Conservation (phyloP, 1,140 invertebrate species). For the Euura lappo region DNA sequence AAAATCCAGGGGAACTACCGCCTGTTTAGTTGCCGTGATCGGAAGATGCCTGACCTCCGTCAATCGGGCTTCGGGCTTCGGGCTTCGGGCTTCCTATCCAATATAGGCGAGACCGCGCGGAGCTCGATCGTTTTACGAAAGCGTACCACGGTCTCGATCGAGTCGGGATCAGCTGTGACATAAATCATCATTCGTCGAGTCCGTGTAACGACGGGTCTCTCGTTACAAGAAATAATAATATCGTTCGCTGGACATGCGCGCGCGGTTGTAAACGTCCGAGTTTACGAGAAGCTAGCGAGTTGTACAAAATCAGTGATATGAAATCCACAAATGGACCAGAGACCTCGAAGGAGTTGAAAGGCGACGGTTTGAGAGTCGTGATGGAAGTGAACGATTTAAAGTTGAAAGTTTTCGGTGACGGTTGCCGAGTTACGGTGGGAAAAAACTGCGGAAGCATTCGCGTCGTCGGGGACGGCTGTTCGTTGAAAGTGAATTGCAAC, state of each 20-base stretch:
- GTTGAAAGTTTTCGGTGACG: slow-evolving; percentile 42
- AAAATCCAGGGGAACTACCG: neutral
- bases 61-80: neutral
- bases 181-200: no score
- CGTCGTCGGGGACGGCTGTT: slow-evolving; percentile 47
- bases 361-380: slow-evolving; percentile 40
- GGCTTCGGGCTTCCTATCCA: no score
- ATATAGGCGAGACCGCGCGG: neutral
- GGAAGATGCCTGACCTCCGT: neutral
- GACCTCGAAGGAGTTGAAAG: slow-evolving; percentile 26
- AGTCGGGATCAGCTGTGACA: no score
- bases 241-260: slow-evolving; percentile 28
- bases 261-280: no score
- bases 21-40: neutral
- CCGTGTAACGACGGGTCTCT: slow-evolving; percentile 7
- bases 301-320: neutral
- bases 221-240: slow-evolving; percentile 22
- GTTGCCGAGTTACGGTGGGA: slow-evolving; percentile 38
- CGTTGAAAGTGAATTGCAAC: slow-evolving; percentile 37
- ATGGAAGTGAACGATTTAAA: slow-evolving; percentile 33
- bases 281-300: no score
- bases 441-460: slow-evolving; percentile 41
- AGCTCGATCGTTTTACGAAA: no score
- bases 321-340: neutral
- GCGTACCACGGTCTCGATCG: no score